Percentiles rank a stretch among this genome's conserved stretches.
Evolutionary conservation across 1,140 invertebrate species (phyloP).

Genomic region (Paracyclopina nana): DNA sequence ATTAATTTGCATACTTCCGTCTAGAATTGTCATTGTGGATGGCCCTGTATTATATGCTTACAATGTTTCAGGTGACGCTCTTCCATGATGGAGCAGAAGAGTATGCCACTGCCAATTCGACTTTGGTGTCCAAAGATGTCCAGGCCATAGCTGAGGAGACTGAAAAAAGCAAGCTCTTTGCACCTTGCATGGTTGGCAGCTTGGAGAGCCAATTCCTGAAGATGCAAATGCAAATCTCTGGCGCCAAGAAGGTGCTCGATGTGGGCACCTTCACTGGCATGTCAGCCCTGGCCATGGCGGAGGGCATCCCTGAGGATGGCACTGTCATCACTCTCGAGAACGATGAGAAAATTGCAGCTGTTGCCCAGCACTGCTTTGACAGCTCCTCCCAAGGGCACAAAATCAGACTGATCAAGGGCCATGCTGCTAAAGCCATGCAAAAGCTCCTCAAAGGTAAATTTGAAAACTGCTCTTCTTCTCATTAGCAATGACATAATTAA

Average conservation of each 20-base stretch:
- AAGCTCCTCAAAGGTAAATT: too few species aligned
- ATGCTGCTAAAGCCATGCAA: neutral
- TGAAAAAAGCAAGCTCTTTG: neutral
- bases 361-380: neutral
- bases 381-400: neutral
- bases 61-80: too few species aligned
- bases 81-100: conserved; percentile 2
- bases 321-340: neutral
- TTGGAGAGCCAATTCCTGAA: neutral
- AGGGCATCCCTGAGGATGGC: neutral
- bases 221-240: neutral
- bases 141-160: neutral
- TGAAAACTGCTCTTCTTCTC: too few species aligned
- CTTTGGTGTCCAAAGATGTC: neutral
- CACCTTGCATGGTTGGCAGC: neutral
- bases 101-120: neutral
- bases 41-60: too few species aligned
- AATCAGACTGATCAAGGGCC: neutral
- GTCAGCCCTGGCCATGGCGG: neutral
- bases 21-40: too few species aligned
- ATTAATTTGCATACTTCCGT: too few species aligned
- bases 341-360: neutral
- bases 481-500: too few species aligned
- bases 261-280: conserved; percentile 3
- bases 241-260: neutral